phyloP scores from a whole-genome alignment of 2,113 vertebrate genomes.

The Tetrao urogallus region DNA sequence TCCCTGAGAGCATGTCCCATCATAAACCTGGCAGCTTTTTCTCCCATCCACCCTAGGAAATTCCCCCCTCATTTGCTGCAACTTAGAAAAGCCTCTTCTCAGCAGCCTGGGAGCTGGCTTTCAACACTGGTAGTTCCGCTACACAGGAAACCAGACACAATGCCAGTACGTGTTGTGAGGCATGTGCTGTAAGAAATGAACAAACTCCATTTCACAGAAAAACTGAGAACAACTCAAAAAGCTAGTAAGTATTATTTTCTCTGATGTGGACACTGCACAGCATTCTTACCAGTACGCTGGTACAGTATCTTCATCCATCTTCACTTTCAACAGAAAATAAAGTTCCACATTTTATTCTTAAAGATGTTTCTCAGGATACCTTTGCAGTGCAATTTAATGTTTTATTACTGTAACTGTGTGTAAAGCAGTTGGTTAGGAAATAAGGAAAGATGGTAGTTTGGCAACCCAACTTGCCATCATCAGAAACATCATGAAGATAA shows the following conservation, averaged over 20 bases:
- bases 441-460: not conserved
- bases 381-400: not conserved
- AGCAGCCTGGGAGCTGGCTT: not conserved
- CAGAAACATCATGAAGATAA: not conserved
- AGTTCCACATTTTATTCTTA: not conserved
- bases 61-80: not conserved
- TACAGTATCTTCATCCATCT: not conserved
- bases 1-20: fast-evolving
- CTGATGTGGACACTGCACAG: fast-evolving
- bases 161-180: fast-evolving
- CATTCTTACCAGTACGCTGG: not conserved
- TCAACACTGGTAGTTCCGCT: fast-evolving
- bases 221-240: not conserved
- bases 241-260: not conserved
- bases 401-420: not conserved
- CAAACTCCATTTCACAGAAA: not conserved
- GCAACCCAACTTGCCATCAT: not conserved
- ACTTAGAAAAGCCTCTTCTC: not conserved
- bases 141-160: not conserved
- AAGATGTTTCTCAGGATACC: not conserved
- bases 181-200: not conserved
- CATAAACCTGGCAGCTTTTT: not conserved
- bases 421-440: not conserved
- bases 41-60: not conserved
- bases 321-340: not conserved